These are phyloP conservation scores for Acanthurus lineatus DNA, from an alignment of 2,797 vertebrate genomes.

Conservation along the genomic window DNA sequence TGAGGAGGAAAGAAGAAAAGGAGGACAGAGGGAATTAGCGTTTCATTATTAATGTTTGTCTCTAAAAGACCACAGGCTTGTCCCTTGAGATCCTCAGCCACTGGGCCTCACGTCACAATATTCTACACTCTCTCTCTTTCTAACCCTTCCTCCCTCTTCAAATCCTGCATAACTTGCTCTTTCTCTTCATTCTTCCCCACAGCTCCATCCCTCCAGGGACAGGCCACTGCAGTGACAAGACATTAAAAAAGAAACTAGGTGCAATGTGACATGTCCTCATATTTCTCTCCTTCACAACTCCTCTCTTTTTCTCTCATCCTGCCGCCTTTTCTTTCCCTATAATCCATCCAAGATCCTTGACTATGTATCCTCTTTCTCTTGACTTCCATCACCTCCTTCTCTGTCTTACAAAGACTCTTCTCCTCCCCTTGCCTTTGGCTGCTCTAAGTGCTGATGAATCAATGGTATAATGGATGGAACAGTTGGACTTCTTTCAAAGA, in stretches of 20 bases:
- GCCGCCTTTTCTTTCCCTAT: slow-evolving; percentile 5
- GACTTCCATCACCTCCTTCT: slow-evolving; percentile 31
- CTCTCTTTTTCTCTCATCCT: slow-evolving; percentile 5
- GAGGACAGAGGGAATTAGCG: slow-evolving; percentile 83
- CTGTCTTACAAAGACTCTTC: slow-evolving; percentile 18
- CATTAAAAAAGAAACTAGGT: slow-evolving; percentile 24
- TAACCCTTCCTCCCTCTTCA: slow-evolving; percentile 33
- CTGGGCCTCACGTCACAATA: slow-evolving; percentile 58
- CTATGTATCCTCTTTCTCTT: slow-evolving; percentile 14
- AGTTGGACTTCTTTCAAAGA: slow-evolving; percentile 41
- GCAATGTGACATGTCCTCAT: slow-evolving; percentile 56
- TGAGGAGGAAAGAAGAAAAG: slow-evolving; percentile 75
- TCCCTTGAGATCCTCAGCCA: slow-evolving; percentile 63
- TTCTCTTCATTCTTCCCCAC: slow-evolving; percentile 24
- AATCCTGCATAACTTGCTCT: slow-evolving; percentile 35
- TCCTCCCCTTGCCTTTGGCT: slow-evolving; percentile 27
- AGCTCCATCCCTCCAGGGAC: slow-evolving; percentile 48
- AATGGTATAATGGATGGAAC: slow-evolving; percentile 25
- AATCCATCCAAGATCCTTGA: slow-evolving; percentile 32
- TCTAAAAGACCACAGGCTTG: slow-evolving; percentile 79
- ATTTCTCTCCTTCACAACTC: slow-evolving; percentile 37
- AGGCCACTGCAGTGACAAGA: slow-evolving; percentile 46
- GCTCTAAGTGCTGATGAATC: slow-evolving; percentile 51
- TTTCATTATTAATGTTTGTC: slow-evolving; percentile 88
- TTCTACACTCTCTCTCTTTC: slow-evolving; percentile 51